Conservation (phyloP, 2,888 invertebrate species). For the Oeneis ivallda region DNA sequence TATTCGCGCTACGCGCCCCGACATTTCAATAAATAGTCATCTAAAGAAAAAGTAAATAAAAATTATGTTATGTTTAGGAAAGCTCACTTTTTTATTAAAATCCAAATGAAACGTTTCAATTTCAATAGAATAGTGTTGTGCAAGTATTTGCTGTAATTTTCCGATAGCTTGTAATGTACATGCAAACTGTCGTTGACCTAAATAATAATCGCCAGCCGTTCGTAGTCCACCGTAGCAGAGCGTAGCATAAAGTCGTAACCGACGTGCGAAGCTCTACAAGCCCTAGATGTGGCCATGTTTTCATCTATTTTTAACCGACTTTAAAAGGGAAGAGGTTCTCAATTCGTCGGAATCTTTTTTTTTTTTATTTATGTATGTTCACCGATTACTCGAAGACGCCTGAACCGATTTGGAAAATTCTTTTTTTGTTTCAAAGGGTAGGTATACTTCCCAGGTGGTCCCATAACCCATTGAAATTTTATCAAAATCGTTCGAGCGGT, state of each 20-base stretch:
- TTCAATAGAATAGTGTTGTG: conserved; percentile 1
- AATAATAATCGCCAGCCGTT: conserved; percentile 38
- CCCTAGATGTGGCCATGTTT: conserved; percentile 14
- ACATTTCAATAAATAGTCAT: no score
- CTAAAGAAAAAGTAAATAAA: neutral
- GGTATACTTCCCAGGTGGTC: no score
- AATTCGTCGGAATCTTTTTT: no score
- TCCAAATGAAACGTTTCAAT: conserved; percentile 1
- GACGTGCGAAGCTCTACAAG: conserved; percentile 28
- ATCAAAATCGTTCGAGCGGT: no score
- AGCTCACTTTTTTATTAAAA: neutral
- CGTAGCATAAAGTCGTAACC: conserved; percentile 46
- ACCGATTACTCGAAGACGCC: no score
- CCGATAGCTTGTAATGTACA: conserved; percentile 25
- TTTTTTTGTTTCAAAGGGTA: no score
- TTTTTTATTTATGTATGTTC: no score
- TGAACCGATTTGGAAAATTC: no score
- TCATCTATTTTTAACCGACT: no score
- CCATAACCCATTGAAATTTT: no score
- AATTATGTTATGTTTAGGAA: neutral
- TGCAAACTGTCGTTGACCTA: conserved; percentile 45
- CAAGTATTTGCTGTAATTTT: conserved; percentile 18
- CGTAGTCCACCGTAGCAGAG: conserved; percentile 46
- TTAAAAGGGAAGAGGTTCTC: no score
- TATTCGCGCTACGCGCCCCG: no score